These are phyloP conservation scores for Carabus problematicus DNA, from an alignment of 2,888 invertebrate genomes.

Conservation along the genomic window DNA sequence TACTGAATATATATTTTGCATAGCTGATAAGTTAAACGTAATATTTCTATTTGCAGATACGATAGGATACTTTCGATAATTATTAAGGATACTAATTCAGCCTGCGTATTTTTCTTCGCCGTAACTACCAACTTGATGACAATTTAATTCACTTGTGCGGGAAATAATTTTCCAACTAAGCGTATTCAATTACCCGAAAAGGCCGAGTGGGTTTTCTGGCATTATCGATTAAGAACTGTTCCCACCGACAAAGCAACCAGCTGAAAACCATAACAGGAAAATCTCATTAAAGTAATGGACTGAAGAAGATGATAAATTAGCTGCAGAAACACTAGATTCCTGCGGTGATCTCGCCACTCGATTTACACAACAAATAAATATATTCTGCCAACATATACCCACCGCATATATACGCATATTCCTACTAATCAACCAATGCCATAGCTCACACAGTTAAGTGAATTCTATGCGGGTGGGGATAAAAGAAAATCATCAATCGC, in stretches of 20 bases:
- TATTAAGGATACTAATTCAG: background rate
- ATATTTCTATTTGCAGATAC: no score
- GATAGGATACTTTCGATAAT: background rate
- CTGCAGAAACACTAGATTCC: slow-evolving; percentile 5
- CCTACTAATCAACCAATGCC: no score
- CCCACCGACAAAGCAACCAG: slow-evolving; percentile 7
- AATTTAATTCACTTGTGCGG: slow-evolving; percentile 31
- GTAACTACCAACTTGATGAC: slow-evolving; percentile 15
- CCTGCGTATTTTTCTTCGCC: background rate
- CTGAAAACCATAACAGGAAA: slow-evolving; percentile 40
- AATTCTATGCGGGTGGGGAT: no score
- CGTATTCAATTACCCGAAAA: slow-evolving; percentile 39
- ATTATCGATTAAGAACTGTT: slow-evolving; percentile 35
- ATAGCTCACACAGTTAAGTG: no score
- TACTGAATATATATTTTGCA: no score
- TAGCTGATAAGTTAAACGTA: no score
- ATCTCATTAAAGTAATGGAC: slow-evolving; percentile 41
- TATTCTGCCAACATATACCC: slow-evolving; percentile 5
- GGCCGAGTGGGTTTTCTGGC: slow-evolving; percentile 21
- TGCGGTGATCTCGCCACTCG: background rate
- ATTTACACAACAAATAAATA: slow-evolving; percentile 25
- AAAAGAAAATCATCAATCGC: no score
- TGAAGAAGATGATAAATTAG: slow-evolving; percentile 39
- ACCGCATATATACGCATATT: no score
- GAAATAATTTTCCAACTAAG: slow-evolving; percentile 34